Conservation (phyloP, 2,797 vertebrate genomes). For the Notamacropus eugenii region DNA sequence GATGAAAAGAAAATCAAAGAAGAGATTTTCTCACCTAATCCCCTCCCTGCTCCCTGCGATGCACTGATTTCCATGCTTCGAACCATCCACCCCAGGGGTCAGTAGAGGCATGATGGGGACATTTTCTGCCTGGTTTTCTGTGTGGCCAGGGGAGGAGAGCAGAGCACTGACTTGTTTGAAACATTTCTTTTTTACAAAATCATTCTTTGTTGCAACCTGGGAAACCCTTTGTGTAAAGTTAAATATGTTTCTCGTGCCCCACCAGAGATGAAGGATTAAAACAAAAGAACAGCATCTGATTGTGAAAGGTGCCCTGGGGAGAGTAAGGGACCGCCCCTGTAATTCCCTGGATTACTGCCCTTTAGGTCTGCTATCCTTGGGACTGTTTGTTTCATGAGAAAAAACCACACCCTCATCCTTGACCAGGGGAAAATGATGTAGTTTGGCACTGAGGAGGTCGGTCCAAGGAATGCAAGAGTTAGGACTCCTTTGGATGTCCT, state of each 20-base stretch:
- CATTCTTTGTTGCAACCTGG: not conserved
- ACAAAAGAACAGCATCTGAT: not conserved
- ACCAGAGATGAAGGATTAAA: not conserved
- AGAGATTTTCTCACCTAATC: not conserved
- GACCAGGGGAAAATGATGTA: not conserved
- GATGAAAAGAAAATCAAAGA: not conserved
- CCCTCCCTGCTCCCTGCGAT: not conserved
- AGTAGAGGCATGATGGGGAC: not conserved
- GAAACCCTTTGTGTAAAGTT: not conserved
- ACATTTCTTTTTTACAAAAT: not conserved
- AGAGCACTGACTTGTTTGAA: not conserved
- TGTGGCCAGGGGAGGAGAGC: not conserved
- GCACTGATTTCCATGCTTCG: not conserved
- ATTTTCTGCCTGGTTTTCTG: not conserved
- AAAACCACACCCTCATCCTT: not conserved
- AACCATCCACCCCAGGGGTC: not conserved
- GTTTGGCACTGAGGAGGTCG: not conserved
- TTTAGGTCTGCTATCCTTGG: not conserved
- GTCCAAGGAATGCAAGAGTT: not conserved
- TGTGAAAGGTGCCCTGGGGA: not conserved
- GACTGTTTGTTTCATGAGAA: not conserved
- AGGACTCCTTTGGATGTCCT: not conserved
- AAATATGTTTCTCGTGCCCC: not conserved
- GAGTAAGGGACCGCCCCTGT: not conserved
- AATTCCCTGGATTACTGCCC: not conserved